phyloP scores from a whole-genome alignment of 2,113 vertebrate species.

The Syrmaticus mikado region DNA sequence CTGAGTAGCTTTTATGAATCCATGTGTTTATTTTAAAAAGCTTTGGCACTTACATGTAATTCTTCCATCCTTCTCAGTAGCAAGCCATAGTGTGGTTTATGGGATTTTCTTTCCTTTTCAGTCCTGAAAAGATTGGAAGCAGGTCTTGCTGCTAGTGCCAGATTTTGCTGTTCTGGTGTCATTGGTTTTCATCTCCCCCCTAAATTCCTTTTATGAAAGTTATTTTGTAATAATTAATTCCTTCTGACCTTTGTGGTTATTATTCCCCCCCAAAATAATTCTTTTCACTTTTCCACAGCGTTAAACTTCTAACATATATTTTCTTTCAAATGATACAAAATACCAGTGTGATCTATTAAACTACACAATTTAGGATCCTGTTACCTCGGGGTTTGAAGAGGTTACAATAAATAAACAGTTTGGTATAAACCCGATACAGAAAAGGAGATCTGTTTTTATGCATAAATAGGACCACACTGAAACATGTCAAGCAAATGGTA shows the following conservation, averaged over 20 bases:
- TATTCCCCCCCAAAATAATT: not conserved
- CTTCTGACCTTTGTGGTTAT: not conserved
- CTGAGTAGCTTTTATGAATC: fast-evolving
- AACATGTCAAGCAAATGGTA: not conserved
- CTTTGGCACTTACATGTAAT: not conserved
- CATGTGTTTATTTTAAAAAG: fast-evolving
- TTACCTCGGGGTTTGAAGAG: not conserved
- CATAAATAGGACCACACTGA: too few relatives aligned
- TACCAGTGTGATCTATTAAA: too few relatives aligned
- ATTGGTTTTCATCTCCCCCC: not conserved
- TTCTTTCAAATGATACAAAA: not conserved
- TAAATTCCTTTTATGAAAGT: not conserved
- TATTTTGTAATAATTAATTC: not conserved
- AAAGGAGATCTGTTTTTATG: not conserved
- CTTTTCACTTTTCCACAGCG: not conserved
- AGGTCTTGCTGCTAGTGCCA: not conserved
- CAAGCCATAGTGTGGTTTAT: not conserved
- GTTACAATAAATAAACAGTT: not conserved
- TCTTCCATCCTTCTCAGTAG: not conserved
- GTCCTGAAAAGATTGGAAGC: too few relatives aligned
- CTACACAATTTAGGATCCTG: not conserved
- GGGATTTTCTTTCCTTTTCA: not conserved
- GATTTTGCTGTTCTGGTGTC: not conserved
- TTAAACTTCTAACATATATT: not conserved
- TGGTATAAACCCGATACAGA: not conserved